Conservation (phyloP, 2,113 vertebrate species). For the Amazona vittata region DNA sequence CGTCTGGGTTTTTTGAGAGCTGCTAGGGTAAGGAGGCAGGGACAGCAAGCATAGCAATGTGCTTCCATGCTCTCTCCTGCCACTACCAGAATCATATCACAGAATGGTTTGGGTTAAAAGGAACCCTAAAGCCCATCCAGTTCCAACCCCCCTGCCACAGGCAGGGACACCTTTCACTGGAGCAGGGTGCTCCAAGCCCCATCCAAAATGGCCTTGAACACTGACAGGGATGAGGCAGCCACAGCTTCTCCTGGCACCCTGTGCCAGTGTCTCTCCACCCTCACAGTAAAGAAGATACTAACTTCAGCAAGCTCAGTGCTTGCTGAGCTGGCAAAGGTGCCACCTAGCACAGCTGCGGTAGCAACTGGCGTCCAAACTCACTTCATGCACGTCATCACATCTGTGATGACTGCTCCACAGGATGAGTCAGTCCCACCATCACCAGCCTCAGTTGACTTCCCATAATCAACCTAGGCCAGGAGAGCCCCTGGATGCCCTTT, state of each 20-base stretch:
- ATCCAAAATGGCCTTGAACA: neutral
- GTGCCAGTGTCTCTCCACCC: neutral
- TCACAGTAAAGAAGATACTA: neutral
- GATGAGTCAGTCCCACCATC: neutral
- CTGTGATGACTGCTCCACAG: neutral
- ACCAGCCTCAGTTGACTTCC: rapidly evolving
- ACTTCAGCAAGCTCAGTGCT: neutral
- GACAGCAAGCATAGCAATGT: neutral
- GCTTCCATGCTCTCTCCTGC: neutral
- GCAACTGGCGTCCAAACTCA: neutral
- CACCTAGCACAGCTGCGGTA: neutral
- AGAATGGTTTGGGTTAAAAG: neutral
- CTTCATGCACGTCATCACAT: neutral
- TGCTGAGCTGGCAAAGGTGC: neutral
- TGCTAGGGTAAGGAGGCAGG: neutral
- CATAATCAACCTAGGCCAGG: rapidly evolving
- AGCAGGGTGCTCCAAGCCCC: neutral
- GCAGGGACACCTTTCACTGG: neutral
- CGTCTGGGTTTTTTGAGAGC: neutral
- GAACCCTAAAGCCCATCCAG: neutral
- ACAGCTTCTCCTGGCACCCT: neutral
- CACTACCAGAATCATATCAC: neutral
- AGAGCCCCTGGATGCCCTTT: neutral
- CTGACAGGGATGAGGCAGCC: neutral
- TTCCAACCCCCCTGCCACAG: neutral